phyloP scores from a whole-genome alignment of 2,113 vertebrate genomes.

The Sialia sialis region DNA sequence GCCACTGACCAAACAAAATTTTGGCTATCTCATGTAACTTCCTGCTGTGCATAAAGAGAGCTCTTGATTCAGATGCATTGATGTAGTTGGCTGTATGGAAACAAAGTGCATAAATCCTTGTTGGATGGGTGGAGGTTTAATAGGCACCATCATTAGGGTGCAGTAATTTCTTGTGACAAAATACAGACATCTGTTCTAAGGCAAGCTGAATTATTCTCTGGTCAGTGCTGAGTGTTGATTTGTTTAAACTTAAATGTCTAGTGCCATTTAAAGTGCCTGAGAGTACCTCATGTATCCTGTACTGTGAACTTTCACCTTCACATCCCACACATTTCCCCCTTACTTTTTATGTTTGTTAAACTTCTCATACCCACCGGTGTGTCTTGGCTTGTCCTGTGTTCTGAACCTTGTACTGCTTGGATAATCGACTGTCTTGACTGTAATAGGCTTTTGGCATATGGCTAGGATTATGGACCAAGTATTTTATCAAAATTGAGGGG shows the following conservation, averaged over 20 bases:
- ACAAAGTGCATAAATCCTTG: neutral
- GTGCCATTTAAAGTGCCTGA: neutral
- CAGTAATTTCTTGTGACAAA: neutral
- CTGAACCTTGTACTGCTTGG: fast-evolving
- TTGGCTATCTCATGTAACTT: neutral
- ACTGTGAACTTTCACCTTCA: neutral
- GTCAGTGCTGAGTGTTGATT: neutral
- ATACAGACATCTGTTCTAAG: neutral
- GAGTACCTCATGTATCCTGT: neutral
- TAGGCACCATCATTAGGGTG: fast-evolving
- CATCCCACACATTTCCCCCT: fast-evolving
- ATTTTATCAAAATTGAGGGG: neutral
- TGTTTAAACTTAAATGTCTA: neutral
- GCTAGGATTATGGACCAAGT: neutral
- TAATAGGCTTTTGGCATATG: neutral
- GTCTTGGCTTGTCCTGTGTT: neutral
- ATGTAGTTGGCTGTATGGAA: neutral
- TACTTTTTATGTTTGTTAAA: neutral
- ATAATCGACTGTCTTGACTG: neutral
- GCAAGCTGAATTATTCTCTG: neutral
- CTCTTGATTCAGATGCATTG: neutral
- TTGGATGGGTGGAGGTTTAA: neutral
- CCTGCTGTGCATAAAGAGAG: neutral
- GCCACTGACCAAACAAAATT: neutral
- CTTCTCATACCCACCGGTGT: neutral